phyloP scores from a whole-genome alignment of 2,888 invertebrate species.

The Norana najaformis region DNA sequence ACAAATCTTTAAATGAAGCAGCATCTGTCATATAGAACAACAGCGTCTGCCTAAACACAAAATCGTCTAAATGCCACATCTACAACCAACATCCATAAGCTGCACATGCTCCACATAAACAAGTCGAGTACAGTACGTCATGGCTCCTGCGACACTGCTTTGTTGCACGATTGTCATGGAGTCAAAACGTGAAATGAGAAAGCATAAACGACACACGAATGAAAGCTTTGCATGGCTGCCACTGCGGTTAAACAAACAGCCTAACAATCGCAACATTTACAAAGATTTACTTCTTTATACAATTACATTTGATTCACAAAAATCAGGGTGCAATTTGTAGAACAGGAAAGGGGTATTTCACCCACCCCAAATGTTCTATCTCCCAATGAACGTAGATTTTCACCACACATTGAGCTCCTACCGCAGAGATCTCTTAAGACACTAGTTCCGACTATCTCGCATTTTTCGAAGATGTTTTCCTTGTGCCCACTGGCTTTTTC shows the following conservation, averaged over 20 bases:
- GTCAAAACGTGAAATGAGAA: not conserved
- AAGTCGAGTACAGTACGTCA: not conserved
- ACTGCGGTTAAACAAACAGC: too few relatives aligned
- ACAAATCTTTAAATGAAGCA: not conserved
- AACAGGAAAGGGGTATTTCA: not conserved
- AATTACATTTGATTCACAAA: not conserved
- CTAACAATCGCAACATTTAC: not conserved
- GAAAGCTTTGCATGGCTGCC: too few relatives aligned
- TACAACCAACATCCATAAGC: not conserved
- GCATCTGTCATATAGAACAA: not conserved
- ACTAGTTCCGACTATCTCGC: not conserved
- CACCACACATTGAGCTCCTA: too few relatives aligned
- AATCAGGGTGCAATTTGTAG: not conserved
- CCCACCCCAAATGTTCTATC: not conserved
- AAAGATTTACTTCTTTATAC: not conserved
- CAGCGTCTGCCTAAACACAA: not conserved
- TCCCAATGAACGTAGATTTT: not conserved
- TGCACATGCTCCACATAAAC: not conserved
- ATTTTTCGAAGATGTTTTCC: not conserved
- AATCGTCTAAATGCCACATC: too few relatives aligned
- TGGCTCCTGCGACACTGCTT: not conserved
- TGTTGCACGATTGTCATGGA: not conserved
- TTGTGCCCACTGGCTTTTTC: not conserved
- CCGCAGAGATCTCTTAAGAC: not conserved
- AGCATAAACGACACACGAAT: not conserved